phyloP scores from a whole-genome alignment of 1,140 invertebrate genomes.

The Scaptomyza graminum region DNA sequence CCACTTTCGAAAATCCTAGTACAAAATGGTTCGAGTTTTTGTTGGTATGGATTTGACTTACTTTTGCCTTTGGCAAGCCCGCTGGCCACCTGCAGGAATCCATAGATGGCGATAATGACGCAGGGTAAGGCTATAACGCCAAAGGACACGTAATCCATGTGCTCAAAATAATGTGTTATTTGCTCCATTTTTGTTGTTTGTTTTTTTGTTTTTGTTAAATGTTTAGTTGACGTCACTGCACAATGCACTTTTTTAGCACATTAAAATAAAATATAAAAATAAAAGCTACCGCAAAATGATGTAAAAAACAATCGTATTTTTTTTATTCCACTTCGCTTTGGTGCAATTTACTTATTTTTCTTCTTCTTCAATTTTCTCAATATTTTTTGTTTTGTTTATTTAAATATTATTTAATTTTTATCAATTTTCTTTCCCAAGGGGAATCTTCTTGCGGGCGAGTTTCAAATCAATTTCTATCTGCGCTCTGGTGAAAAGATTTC shows the following conservation, averaged over 20 bases:
- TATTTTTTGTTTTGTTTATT: conserved; percentile 5
- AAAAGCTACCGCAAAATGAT: conserved; percentile 6
- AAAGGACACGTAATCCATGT: conserved; percentile 79
- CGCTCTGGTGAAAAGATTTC: conserved; percentile 26
- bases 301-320: conserved; percentile 18
- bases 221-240: conserved; percentile 2
- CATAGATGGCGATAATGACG: conserved; percentile 66
- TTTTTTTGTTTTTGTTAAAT: conserved; percentile 6
- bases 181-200: conserved; percentile 59
- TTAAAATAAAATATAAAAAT: conserved; percentile 49
- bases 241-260: conserved; percentile 40
- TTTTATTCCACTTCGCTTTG: conserved; percentile 7
- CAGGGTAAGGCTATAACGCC: conserved; percentile 68
- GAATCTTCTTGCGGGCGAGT: background rate
- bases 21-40: too few species aligned
- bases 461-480: conserved; percentile 1
- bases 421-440: too few species aligned
- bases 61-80: conserved; percentile 67
- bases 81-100: conserved; percentile 67
- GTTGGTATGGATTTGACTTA: too few species aligned
- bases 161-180: conserved; percentile 66
- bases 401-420: background rate
- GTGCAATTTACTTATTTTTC: background rate
- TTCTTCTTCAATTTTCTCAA: conserved; percentile 1
- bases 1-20: too few species aligned